Base-by-base conservation (phyloP, 2,113 vertebrate genomes). In the Engraulis encrasicolus region DNA sequence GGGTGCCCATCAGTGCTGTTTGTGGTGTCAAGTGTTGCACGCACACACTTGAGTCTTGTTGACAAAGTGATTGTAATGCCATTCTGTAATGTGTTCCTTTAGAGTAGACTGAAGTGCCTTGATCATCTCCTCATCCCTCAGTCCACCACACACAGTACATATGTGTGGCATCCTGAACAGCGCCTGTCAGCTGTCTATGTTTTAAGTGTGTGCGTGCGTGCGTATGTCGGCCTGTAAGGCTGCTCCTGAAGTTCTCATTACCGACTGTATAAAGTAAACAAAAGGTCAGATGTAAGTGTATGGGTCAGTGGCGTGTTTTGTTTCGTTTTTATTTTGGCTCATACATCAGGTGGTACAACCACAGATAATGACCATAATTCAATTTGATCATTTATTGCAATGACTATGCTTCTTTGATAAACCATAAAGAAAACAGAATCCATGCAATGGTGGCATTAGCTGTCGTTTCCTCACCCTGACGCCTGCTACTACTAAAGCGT, bases 41-140 rank as follows among this genome's bases (percentile, higher is more conserved):
- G 18, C 31, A 31, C 66, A 27, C n/a, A n/a, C n/a, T n/a, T n/a
- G n/a, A n/a, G n/a, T 12, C 58, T 23, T 66, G 27, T n/a, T 66
- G 58, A 66, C 58, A 23, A 27, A 6, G n/a, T 66, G 58, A 66
- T 23, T 66, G 58, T 66, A 58, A 58, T 58, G 54, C 23, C 54
- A 20, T 58, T 20, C 54, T 14, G 12, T 66, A 31, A 66, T 66
- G 66, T 4, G 66, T 74, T 14, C 31, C 61, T 71, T 71, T 71
- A 34, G n/a, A n/a, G n/a, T n/a, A n/a, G 61, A 74, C 31, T 74
- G 58, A 66, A 66, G 58, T 66, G 66, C 66, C 66, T 74, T 74
- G 31, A 34, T 34, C 14, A 74, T 31, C 15, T n/a, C n/a, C n/a
- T n/a, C n/a, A n/a, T 27, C 23, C 31, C 27, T 74, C 27, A 34